Percentiles rank a stretch among this genome's conserved stretches.
These are phyloP conservation scores for Nannoperca australis DNA, from an alignment of 2,797 vertebrate species.

Conservation along the genomic window DNA sequence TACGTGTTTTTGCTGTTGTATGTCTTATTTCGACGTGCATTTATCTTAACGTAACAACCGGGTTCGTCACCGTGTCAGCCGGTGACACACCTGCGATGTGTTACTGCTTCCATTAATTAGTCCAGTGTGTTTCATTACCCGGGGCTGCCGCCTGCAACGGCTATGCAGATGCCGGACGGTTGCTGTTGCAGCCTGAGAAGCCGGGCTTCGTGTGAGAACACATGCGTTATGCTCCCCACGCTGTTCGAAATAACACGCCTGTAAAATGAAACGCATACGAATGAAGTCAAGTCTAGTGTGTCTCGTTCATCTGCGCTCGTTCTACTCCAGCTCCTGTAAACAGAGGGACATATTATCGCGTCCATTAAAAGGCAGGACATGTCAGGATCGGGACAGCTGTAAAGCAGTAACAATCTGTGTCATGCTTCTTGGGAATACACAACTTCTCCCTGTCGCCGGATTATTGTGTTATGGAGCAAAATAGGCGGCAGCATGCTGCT, in stretches of 20 bases:
- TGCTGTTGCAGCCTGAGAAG: conserved; percentile 30
- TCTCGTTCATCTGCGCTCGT: neutral
- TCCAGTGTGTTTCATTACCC: conserved; percentile 23
- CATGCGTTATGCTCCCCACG: conserved; percentile 35
- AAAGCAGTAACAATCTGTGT: conserved; percentile 40
- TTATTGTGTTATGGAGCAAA: conserved; percentile 50
- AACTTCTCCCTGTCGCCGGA: conserved; percentile 71
- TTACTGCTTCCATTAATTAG: conserved; percentile 44
- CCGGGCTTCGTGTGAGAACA: conserved; percentile 37
- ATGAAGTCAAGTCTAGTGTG: neutral
- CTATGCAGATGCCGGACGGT: conserved; percentile 62
- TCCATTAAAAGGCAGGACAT: conserved; percentile 26
- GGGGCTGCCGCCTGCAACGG: conserved; percentile 38
- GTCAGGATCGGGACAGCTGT: neutral
- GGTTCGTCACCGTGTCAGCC: conserved; percentile 31
- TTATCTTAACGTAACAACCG: conserved; percentile 1
- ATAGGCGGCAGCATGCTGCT: conserved; percentile 15
- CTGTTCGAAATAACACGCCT: conserved; percentile 30
- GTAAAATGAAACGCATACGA: conserved; percentile 1
- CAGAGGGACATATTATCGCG: neutral
- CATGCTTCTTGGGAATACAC: conserved; percentile 51
- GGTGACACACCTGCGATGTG: conserved; percentile 68
- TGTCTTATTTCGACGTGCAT: neutral
- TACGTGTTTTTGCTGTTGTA: neutral
- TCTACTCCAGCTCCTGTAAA: neutral